Conservation (phyloP, 1,140 invertebrate species). For the Temnothorax longispinosus region DNA sequence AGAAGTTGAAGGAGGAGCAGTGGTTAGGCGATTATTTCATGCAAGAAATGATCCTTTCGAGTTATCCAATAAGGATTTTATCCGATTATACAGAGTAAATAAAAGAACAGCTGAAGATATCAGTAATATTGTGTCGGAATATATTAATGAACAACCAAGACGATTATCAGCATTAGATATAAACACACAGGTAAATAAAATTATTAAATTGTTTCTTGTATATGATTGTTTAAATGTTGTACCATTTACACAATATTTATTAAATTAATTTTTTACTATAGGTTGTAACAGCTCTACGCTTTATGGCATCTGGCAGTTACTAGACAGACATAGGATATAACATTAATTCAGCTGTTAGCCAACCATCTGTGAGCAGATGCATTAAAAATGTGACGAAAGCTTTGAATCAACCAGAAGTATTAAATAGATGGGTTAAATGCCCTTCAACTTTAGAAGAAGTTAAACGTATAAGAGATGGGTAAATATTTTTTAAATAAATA, state of each 20-base stretch:
- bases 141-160: background rate
- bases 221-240: background rate
- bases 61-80: too few species aligned
- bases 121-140: too few species aligned
- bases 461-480: background rate
- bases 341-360: background rate
- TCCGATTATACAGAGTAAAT: too few species aligned
- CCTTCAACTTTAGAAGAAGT: constrained; percentile 9
- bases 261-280: constrained; percentile 2
- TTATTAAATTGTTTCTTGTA: background rate
- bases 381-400: background rate
- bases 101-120: too few species aligned
- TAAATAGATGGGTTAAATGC: background rate
- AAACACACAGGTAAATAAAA: background rate
- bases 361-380: background rate
- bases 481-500: background rate
- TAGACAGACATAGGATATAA: background rate
- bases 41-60: too few species aligned
- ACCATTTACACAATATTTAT: background rate
- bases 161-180: constrained; percentile 3
- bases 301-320: constrained; percentile 7
- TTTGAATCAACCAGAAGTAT: background rate
- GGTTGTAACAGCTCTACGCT: background rate
- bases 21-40: too few species aligned
- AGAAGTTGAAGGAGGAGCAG: too few species aligned